These are phyloP conservation scores for Melinaea marsaeus DNA, from an alignment of 2,888 invertebrate species.

Conservation along the genomic window DNA sequence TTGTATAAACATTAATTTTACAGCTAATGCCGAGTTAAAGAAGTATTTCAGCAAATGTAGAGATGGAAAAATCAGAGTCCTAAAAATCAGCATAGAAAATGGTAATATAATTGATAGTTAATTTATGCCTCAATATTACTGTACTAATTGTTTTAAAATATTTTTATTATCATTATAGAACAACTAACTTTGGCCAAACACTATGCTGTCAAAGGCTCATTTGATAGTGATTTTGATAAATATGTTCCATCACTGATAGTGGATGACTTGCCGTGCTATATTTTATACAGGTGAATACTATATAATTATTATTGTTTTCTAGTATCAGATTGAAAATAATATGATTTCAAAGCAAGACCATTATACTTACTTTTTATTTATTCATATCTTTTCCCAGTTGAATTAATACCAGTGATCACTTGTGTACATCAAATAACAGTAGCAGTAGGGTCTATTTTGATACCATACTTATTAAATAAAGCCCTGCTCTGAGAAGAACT, in stretches of 20 bases:
- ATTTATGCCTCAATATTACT: conserved; percentile 2
- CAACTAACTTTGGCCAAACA: conserved; percentile 83
- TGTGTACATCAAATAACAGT: no score
- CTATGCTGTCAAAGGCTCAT: conserved; percentile 82
- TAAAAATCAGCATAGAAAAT: conserved; percentile 92
- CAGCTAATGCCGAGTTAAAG: conserved; percentile 89
- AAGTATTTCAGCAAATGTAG: conserved; percentile 90
- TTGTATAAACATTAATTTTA: conserved; percentile 39
- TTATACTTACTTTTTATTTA: no score
- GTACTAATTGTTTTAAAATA: neutral
- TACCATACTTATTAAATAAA: no score
- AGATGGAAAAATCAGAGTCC: conserved; percentile 86
- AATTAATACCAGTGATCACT: no score
- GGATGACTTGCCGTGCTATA: conserved; percentile 92
- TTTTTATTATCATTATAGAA: conserved; percentile 72
- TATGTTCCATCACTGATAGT: conserved; percentile 83
- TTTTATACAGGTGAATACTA: conserved; percentile 85
- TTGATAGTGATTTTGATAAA: conserved; percentile 92
- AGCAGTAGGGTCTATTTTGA: no score
- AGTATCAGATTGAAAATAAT: no score
- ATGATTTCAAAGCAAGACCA: no score
- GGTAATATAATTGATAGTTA: conserved; percentile 73
- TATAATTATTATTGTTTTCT: neutral
- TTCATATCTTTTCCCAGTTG: no score
- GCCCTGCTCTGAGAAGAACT: no score